Evolutionary conservation across 1,140 invertebrate species (phyloP).

Genomic region (Elymnias hypermnestra): DNA sequence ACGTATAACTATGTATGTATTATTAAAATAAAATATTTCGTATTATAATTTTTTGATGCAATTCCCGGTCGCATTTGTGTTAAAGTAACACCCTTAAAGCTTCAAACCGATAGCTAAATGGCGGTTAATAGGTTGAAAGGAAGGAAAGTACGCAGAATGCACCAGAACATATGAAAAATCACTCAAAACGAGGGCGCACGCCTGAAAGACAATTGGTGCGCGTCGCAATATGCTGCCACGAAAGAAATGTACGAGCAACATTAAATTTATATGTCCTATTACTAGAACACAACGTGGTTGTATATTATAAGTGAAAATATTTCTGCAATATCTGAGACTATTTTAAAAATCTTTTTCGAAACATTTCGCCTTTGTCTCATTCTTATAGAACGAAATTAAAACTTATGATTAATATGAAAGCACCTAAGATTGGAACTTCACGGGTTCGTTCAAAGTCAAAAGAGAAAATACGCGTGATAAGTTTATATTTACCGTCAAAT

Average conservation of each 20-base stretch:
- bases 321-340: neutral
- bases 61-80: too few relatives aligned
- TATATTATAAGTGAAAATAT: neutral
- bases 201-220: slow-evolving; percentile 19
- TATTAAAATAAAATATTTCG: too few relatives aligned
- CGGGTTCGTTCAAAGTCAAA: too few relatives aligned
- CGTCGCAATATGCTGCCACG: slow-evolving; percentile 9
- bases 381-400: too few relatives aligned
- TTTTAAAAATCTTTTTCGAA: too few relatives aligned
- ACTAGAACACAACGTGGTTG: neutral
- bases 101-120: slow-evolving; percentile 3
- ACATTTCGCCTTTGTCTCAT: too few relatives aligned
- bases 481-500: too few relatives aligned
- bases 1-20: too few relatives aligned
- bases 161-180: slow-evolving; percentile 18
- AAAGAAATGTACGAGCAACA: slow-evolving; percentile 7
- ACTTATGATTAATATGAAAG: too few relatives aligned
- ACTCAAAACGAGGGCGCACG: slow-evolving; percentile 13
- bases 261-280: neutral
- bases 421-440: too few relatives aligned
- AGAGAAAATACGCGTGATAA: too few relatives aligned
- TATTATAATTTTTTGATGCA: too few relatives aligned
- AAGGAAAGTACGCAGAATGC: slow-evolving; percentile 14
- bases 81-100: neutral
- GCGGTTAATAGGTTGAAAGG: slow-evolving; percentile 6